Base-by-base conservation (phyloP, 1,140 invertebrate genomes). In the Zaprionus ornatus region DNA sequence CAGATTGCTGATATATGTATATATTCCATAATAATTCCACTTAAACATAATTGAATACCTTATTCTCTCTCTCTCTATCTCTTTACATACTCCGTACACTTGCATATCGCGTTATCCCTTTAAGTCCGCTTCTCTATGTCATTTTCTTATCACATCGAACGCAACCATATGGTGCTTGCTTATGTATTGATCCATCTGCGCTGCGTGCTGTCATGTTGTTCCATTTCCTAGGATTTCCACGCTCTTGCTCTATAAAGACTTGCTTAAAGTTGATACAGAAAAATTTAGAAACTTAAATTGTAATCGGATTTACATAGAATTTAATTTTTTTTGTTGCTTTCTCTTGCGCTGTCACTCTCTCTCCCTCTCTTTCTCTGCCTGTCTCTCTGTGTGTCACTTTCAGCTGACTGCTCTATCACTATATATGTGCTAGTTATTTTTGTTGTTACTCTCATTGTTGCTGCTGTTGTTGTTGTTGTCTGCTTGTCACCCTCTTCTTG, bases 281-380 rank as follows among this genome's bases (percentile, higher is more conserved):
- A 82, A 87, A 64, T 75, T 72, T 80, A 55, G 48, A 73, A 84
- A 80, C 81, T 84, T 81, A 73, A 90, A 81, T 66, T 88, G 78
- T 88, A 88, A 88, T 88, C 85, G 75, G 86, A 88, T 79, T 90
- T 88, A 85, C 65, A 90, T 90, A 79, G 57, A 81, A 79, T 81
- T 79, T 65, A n/a, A n/a, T n/a, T 57, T 64, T 68, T 32, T 32
- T 32, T 32, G 29, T 32, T 3, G 29, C 29, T 10, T 32, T 32
- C 9, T 32, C 9, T 29, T 5, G 7, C 27, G 9, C 9, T 29
- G 27, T 32, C 29, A 3, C 29, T 32, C 12, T 32, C 17, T 27
- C 70, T 59, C 61, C 40, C 71, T 83, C 73, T 32, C 42, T 66
- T 17, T 6, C 15, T 23, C 12, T 23, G 10, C 25, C 52, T n/a